Base-by-base conservation (phyloP, 2,888 invertebrate species). In the Synergus umbraculus region DNA sequence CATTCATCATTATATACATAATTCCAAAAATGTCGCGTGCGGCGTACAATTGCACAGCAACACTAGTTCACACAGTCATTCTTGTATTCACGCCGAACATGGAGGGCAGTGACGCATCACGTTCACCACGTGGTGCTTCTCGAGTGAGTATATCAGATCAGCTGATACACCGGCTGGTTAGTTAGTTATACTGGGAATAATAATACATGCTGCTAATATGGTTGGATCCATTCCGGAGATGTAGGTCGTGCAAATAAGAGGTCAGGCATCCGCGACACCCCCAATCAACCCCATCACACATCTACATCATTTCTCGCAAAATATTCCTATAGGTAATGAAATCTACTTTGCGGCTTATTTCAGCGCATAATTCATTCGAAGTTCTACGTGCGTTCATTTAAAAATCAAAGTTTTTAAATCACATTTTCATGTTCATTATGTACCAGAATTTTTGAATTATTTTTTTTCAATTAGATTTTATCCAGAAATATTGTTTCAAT, bases 181-280 rank as follows among this genome's bases (percentile, higher is more conserved):
- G 46, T 46, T 46, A 13, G 12, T 46, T 46, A 22, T 46, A 22
- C 22, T 54, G 8, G 54, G 2, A 60, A 60, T 60, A 18, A 60
- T 18, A 60, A 22, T 60, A 60, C 60, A 60, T 60, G 60, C 60
- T 60, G 54, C 54, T 60, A 60, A 22, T 18, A 18, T 60, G 60
- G 10, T 22, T 12, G 60, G 60, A 60, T 60, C 18, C 4, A 12
- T 22, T 60, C 10, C 41, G 82, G 78, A 79, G 81, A 87, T 86
- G 84, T 87, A 84, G 88, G 88, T 87, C 87, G 86, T 41, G 83
- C 73, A 86, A 83, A 81, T 84, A 85, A 82, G 84, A 83, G 84
- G 80, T 81, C 76, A 12, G 58, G 66, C 69, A 64, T 79, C 79
- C 76, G 79, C 46, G 63, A 78, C 79, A 67, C 77, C 78, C 80